phyloP scores from a whole-genome alignment of 2,797 vertebrate species.

The Clamator glandarius region DNA sequence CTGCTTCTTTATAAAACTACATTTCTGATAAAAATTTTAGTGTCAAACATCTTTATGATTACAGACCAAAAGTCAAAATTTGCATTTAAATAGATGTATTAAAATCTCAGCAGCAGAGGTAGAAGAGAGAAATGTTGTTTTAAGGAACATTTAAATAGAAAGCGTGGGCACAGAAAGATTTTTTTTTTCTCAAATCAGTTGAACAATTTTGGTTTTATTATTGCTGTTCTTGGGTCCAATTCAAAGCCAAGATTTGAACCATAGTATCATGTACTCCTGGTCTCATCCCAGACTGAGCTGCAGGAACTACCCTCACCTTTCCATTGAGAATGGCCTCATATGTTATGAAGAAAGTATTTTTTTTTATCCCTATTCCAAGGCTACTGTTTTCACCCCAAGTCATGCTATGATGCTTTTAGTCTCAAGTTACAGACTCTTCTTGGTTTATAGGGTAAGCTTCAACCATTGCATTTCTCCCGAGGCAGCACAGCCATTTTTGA shows the following conservation, averaged over 20 bases:
- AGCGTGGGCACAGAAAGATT: not conserved
- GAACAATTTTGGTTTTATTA: constrained; percentile 37
- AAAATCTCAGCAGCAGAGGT: constrained; percentile 68
- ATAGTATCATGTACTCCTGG: not conserved
- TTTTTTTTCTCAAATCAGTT: constrained; percentile 23
- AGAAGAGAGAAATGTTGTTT: constrained; percentile 58
- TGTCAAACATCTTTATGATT: constrained; percentile 79
- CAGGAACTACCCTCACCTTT: not conserved
- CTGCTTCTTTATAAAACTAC: constrained; percentile 68
- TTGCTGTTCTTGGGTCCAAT: not conserved
- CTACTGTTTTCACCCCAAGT: not conserved
- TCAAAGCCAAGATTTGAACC: constrained; percentile 12
- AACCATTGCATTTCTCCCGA: not conserved
- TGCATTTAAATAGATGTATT: constrained; percentile 84
- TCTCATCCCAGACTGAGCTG: not conserved
- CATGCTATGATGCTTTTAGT: not conserved
- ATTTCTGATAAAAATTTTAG: constrained; percentile 79
- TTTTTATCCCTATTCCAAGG: not conserved
- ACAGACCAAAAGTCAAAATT: constrained; percentile 82
- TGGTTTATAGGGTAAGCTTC: not conserved
- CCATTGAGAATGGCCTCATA: not conserved
- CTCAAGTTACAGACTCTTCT: not conserved
- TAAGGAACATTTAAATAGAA: constrained; percentile 56
- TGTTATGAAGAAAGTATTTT: not conserved
- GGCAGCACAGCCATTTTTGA: not conserved